Conservation (phyloP, 1,140 invertebrate genomes). For the Potamilus streckersoni region DNA sequence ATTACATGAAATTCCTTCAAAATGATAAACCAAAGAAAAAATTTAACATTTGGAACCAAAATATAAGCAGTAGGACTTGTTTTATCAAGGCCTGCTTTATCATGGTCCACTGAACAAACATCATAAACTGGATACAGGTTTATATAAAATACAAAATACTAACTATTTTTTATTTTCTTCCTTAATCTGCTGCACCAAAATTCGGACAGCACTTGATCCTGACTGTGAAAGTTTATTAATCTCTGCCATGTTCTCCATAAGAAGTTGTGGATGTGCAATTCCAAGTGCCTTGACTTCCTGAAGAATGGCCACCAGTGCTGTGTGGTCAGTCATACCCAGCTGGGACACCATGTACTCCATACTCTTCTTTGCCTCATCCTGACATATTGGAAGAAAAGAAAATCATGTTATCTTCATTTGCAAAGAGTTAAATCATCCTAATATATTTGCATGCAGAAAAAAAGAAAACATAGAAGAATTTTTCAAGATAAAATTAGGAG, state of each 20-base stretch:
- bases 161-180: constrained; percentile 64
- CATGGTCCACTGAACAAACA: background rate
- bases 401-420: background rate
- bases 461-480: background rate
- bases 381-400: constrained; percentile 5
- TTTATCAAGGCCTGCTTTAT: background rate
- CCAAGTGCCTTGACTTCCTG: constrained; percentile 83
- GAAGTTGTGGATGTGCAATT: constrained; percentile 80
- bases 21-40: too few species aligned
- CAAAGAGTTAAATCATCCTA: background rate
- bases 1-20: too few species aligned
- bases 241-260: constrained; percentile 81
- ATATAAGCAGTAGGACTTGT: too few species aligned
- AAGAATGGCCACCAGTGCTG: constrained; percentile 77
- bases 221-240: constrained; percentile 72
- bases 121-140: too few species aligned
- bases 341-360: constrained; percentile 83
- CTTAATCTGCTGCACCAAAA: constrained; percentile 69
- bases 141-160: constrained; percentile 12
- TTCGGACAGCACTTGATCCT: constrained; percentile 67
- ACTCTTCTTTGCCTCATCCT: constrained; percentile 77
- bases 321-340: constrained; percentile 74
- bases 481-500: background rate
- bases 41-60: too few species aligned
- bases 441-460: background rate